Evolutionary conservation across 2,888 invertebrate genomes (phyloP).

Genomic region (Cordilura impudica): DNA sequence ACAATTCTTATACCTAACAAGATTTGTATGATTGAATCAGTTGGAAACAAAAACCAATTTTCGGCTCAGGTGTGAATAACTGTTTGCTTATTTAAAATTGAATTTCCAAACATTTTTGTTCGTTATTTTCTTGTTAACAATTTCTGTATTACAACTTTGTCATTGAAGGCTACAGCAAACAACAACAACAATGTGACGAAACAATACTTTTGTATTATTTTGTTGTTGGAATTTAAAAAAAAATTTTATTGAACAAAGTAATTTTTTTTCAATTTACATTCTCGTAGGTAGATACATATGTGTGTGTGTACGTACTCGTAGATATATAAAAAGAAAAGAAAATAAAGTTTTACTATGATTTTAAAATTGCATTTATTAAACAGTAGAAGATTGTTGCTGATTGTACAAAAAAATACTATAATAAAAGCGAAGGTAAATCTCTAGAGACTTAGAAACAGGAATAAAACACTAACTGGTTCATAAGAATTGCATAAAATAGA

Average conservation of each 20-base stretch:
- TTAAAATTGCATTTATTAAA: constrained; percentile 41
- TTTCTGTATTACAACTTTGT: constrained; percentile 42
- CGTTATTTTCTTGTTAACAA: constrained; percentile 50
- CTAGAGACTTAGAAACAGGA: constrained; percentile 28
- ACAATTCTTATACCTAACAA: constrained; percentile 8
- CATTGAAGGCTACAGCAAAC: not conserved
- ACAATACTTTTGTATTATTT: not conserved
- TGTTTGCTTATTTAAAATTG: constrained; percentile 65
- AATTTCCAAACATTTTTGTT: constrained; percentile 55
- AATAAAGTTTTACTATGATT: constrained; percentile 36
- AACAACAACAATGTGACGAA: not conserved
- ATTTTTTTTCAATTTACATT: too few species aligned
- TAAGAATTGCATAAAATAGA: not conserved
- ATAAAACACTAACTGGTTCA: not conserved
- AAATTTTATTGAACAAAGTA: constrained; percentile 22
- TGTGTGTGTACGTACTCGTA: too few species aligned
- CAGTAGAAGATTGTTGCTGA: constrained; percentile 18
- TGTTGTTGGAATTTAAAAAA: constrained; percentile 23
- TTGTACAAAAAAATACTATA: not conserved
- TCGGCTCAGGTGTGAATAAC: constrained; percentile 66
- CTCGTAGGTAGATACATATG: too few species aligned
- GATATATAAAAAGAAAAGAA: not conserved
- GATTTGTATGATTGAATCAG: constrained; percentile 16
- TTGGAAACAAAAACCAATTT: constrained; percentile 25
- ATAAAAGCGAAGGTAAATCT: constrained; percentile 27